Base-by-base conservation (phyloP, 2,888 invertebrate species). In the Aporophyla nigra region DNA sequence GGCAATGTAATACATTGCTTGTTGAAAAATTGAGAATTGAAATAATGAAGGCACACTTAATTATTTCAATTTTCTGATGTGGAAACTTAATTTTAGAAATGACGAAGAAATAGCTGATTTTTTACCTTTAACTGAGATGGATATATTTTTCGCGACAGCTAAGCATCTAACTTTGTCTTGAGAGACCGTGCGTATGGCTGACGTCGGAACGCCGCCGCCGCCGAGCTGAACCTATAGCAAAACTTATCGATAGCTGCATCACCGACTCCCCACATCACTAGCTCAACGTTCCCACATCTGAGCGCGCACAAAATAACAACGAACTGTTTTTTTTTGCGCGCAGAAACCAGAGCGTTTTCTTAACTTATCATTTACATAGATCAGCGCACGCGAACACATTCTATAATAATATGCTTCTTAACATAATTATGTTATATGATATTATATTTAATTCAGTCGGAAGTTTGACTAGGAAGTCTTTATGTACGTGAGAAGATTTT, bases 321-420 rank as follows among this genome's bases (percentile, higher is more conserved):
- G 84, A 87, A 85, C 80, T 82, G 76, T 86, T 91, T 90, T 91
- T 91, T 90, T 91, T 91, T 90, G 84, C 84, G 72, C 78, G 76
- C 73, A 78, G 87, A 88, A 92, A 86, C 83, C 82, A 85, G 90
- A 85, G 76, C 90, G 88, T 83, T 84, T 87, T 85, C 86, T 89
- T 83, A 70, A 76, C 24, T 80, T 84, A 87, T 87, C 84, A 87
- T 87, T 86, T 86, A 79, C 86, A 88, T 90, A 90, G 84, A 90
- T 90, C 87, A 84, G 67, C 73, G 69, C 91, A 91, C 91, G 87
- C 86, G 82, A 88, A 68, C 72, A 71, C 74, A 75, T 72, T 74
- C 67, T 86, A 78, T 79, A 86, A 84, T 83, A 79, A 79, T 83
- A 88, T 69, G 51, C 63, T 84, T 76, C 62, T 71, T 78, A 78